Conservation (phyloP, 2,797 vertebrate species). For the Melanogrammus aeglefinus region DNA sequence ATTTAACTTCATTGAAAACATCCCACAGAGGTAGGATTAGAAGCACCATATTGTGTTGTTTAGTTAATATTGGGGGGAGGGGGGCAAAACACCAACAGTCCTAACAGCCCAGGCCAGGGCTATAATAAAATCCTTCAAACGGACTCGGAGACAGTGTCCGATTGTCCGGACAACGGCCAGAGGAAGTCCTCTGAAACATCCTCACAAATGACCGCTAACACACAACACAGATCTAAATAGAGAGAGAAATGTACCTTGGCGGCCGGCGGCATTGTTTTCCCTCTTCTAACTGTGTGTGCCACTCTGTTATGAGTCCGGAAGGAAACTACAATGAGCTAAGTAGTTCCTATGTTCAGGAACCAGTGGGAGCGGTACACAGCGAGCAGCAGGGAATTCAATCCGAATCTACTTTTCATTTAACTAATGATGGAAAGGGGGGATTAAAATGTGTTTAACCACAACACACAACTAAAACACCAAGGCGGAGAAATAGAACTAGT, state of each 20-base stretch:
- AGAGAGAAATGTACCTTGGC: constrained; percentile 54
- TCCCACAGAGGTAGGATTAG: not conserved
- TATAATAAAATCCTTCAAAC: not conserved
- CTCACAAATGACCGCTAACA: not conserved
- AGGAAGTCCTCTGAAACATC: not conserved
- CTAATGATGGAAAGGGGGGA: not conserved
- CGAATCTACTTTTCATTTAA: not conserved
- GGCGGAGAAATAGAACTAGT: not conserved
- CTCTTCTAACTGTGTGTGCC: constrained; percentile 34
- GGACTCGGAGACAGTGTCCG: not conserved
- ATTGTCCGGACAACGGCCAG: not conserved
- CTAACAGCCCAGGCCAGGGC: constrained; percentile 19
- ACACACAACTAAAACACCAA: not conserved
- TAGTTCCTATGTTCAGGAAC: not conserved
- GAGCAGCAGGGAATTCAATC: not conserved
- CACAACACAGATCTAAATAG: not conserved
- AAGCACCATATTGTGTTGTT: not conserved
- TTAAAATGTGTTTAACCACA: not conserved
- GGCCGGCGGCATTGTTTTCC: constrained; percentile 62
- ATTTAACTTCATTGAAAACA: not conserved
- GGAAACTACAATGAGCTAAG: constrained; percentile 21
- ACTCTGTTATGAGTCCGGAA: constrained; percentile 67
- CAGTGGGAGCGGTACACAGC: not conserved
- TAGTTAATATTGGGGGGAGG: not conserved
- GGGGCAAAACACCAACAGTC: constrained; percentile 32